Base-by-base conservation (phyloP, 1,140 invertebrate species). In the Heliconius hewitsoni region DNA sequence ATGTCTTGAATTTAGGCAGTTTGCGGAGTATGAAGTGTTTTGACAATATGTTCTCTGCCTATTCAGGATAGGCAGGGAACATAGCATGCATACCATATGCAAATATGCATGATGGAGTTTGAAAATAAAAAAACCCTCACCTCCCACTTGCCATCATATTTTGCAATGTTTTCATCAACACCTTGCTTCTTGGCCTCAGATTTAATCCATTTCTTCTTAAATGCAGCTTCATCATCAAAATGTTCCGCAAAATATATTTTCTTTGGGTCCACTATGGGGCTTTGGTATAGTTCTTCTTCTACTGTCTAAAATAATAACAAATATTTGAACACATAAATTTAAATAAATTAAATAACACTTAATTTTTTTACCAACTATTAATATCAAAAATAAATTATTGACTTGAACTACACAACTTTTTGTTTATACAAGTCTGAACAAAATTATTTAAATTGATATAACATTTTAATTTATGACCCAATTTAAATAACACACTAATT, bases 121-220 rank as follows among this genome's bases (percentile, higher is more conserved):
- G 18, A 19, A 19, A 52, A 52, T 19, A 52, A 34, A 42, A n/a
- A 9, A 39, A 42, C 8, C 16, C 83, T 90, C 81, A 95, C 94
- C 86, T 94, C 94, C 96, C 96, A 96, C 87, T 95, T 95, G 94
- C 99, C 99, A 95, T 99, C 98, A 95, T 99, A 99, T 95, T 99
- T 99, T 4, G 98, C 97, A 81, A 99, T 97, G 82, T 97, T 96
- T 82, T 98, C 98, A 85, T 99, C 98, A 16, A 97, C 97, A 78
- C 96, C 98, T 82, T 99, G 98, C 94, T 99, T 99, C 91, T 98
- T 99, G 1, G 99, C 98, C 92, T 98, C 96, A 0, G 99, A 99
- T 81, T 96, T 95, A 1, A 98, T 94, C 99, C 99, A 99, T 80
- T 95, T 96, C 85, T 96, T 97, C 34, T 96, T 96, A 82, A 98